These are phyloP conservation scores for Chrosomus eos DNA, from an alignment of 2,797 vertebrate genomes.

Conservation along the genomic window DNA sequence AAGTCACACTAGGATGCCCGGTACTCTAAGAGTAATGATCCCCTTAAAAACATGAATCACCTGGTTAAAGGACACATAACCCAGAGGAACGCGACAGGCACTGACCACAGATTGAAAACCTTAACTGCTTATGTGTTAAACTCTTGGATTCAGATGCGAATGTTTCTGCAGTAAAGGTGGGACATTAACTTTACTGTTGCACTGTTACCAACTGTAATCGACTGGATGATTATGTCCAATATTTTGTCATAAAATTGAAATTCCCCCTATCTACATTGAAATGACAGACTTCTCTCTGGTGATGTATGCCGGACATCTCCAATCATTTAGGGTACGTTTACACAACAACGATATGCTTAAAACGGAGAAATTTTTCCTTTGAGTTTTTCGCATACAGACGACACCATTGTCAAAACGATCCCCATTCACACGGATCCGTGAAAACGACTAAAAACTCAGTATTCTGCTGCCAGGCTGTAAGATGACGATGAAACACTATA, in stretches of 20 bases:
- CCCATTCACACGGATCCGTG: too few species aligned
- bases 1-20: constrained; percentile 52
- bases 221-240: neutral
- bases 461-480: too few species aligned
- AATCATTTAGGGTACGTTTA: too few species aligned
- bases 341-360: too few species aligned
- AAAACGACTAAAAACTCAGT: too few species aligned
- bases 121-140: constrained; percentile 18
- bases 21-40: constrained; percentile 69
- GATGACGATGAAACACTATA: too few species aligned
- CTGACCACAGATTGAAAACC: constrained; percentile 37
- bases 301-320: too few species aligned
- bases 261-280: neutral
- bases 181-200: neutral
- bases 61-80: constrained; percentile 64
- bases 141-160: neutral
- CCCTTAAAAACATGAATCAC: constrained; percentile 62
- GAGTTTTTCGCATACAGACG: too few species aligned
- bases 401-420: too few species aligned
- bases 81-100: constrained; percentile 52
- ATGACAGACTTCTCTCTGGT: neutral
- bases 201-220: neutral
- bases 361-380: too few species aligned
- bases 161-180: neutral
- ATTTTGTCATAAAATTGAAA: neutral